Evolutionary conservation across 2,113 vertebrate genomes (phyloP).

Genomic region (Ageneiosus marmoratus): DNA sequence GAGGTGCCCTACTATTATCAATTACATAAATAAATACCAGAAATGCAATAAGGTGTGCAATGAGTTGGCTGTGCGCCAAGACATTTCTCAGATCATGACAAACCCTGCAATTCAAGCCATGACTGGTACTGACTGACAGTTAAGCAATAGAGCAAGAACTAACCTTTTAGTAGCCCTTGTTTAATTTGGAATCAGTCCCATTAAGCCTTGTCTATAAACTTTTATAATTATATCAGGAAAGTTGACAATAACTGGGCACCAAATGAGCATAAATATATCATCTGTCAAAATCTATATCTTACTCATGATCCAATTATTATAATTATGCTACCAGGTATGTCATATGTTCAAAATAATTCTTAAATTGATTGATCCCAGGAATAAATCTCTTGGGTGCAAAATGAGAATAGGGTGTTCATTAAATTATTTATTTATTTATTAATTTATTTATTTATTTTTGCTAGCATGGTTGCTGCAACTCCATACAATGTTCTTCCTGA

Average conservation of each 20-base stretch:
- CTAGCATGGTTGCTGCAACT: too few species aligned
- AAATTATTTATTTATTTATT: too few species aligned
- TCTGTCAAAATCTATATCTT: not conserved
- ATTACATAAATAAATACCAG: constrained; percentile 58
- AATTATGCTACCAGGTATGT: not conserved
- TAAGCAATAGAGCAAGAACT: constrained; percentile 26
- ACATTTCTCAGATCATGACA: constrained; percentile 28
- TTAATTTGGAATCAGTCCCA: not conserved
- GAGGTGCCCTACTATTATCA: constrained; percentile 51
- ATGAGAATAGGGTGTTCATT: too few species aligned
- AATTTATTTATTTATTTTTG: too few species aligned
- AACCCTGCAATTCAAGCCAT: constrained; percentile 35
- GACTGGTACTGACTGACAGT: constrained; percentile 37
- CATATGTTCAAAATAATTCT: not conserved
- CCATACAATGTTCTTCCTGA: too few species aligned
- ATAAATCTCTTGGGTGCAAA: not conserved
- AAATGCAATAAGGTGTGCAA: constrained; percentile 52
- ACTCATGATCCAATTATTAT: not conserved
- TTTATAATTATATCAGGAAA: not conserved
- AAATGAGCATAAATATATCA: not conserved
- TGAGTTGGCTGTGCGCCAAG: constrained; percentile 3
- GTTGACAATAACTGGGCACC: not conserved
- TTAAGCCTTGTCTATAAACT: not conserved
- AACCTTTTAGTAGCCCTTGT: not conserved
- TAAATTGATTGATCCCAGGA: not conserved